A percentile compares a stretch with the other conserved stretches of the same genome.
Evolutionary conservation across 2,797 vertebrate genomes (phyloP).

Genomic region (Gallinago nigripennis): DNA sequence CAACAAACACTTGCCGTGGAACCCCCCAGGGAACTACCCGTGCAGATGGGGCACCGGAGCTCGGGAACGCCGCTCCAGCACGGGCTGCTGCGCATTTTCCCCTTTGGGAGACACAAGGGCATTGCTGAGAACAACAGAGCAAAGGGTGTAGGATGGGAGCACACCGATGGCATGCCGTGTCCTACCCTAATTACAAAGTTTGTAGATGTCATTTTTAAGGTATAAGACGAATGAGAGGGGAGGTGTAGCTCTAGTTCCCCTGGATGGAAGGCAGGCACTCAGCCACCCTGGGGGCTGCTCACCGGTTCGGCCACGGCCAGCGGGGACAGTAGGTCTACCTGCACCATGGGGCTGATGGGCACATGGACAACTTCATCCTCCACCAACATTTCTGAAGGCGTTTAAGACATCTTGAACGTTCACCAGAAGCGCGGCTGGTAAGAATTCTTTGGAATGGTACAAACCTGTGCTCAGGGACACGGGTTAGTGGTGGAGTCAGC

Average conservation of each 20-base stretch:
- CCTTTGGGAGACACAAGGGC: neutral
- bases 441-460: neutral
- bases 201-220: neutral
- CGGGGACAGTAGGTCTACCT: neutral
- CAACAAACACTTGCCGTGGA: neutral
- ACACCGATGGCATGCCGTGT: neutral
- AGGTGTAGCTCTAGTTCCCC: neutral
- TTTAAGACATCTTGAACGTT: neutral
- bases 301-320: accelerated
- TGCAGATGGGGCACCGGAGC: neutral
- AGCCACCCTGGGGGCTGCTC: neutral
- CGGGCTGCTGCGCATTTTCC: neutral
- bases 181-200: neutral
- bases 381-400: neutral
- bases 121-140: neutral
- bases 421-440: neutral
- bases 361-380: neutral
- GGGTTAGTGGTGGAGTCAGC: neutral
- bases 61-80: neutral
- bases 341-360: neutral
- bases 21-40: neutral
- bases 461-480: neutral
- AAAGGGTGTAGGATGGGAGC: neutral
- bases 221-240: neutral
- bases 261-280: accelerated